These are phyloP conservation scores for Notarius quadriscutis DNA, from an alignment of 2,113 vertebrate species.

Conservation along the genomic window DNA sequence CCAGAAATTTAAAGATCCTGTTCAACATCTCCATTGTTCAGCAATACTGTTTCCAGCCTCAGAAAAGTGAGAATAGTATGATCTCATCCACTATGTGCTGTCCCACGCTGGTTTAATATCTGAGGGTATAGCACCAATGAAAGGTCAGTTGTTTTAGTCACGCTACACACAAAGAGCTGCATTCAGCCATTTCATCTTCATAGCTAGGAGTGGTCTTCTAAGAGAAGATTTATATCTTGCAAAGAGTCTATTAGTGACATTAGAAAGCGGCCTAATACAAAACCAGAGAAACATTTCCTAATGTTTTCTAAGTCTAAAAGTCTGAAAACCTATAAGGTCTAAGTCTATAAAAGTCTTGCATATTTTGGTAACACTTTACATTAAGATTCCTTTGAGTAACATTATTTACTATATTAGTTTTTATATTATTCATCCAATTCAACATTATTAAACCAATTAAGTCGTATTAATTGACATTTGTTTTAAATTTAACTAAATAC, in stretches of 20 bases:
- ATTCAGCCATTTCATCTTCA: conserved; percentile 1
- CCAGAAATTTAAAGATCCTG: conserved; percentile 18
- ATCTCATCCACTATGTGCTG: conserved; percentile 23
- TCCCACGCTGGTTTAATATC: conserved; percentile 24
- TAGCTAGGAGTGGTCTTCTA: neutral
- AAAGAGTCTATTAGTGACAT: neutral
- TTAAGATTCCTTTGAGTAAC: neutral
- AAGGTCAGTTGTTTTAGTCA: conserved; percentile 21
- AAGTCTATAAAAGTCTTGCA: neutral
- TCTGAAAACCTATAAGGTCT: no score
- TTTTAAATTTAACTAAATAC: neutral
- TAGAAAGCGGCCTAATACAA: neutral
- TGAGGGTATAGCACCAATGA: neutral
- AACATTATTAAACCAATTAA: neutral
- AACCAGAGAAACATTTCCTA: neutral
- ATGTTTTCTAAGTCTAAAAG: neutral
- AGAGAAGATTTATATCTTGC: neutral
- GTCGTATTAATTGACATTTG: neutral
- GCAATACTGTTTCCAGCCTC: conserved; percentile 1
- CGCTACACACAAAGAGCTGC: conserved; percentile 5
- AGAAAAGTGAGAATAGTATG: conserved; percentile 31
- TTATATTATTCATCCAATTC: neutral
- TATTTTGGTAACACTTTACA: neutral
- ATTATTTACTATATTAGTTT: neutral
- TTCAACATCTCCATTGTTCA: conserved; percentile 19